A percentile compares a stretch with the other conserved stretches of the same genome.
These are phyloP conservation scores for Ceyx margarethae DNA, from an alignment of 2,113 vertebrate species.

Conservation along the genomic window DNA sequence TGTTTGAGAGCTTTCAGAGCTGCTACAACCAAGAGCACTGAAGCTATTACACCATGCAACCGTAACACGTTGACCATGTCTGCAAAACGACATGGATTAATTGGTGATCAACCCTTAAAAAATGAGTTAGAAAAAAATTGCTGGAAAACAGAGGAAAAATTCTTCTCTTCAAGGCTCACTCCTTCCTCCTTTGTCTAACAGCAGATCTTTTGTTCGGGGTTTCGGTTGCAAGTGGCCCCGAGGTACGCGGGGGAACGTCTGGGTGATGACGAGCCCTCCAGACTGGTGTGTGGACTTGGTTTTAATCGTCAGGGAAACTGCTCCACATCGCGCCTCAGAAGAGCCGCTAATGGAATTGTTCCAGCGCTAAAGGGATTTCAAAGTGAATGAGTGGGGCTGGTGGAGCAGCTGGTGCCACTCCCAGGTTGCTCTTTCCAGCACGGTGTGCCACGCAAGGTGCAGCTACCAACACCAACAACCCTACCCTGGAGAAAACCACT, in stretches of 20 bases:
- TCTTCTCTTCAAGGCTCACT: neutral
- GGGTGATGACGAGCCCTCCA: neutral
- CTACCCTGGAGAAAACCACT: neutral
- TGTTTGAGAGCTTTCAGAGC: conserved; percentile 16
- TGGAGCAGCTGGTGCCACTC: conserved; percentile 8
- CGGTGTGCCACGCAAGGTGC: neutral
- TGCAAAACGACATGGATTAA: neutral
- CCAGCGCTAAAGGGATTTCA: conserved; percentile 51
- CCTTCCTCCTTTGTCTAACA: conserved; percentile 51
- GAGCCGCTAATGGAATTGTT: conserved; percentile 59
- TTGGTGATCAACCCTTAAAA: neutral
- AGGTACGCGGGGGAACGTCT: neutral
- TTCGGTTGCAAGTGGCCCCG: conserved; percentile 18
- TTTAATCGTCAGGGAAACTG: neutral
- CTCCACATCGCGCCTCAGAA: neutral
- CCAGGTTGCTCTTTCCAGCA: neutral
- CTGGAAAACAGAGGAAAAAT: neutral
- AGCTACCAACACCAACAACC: neutral
- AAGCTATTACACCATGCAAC: neutral
- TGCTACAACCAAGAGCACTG: neutral
- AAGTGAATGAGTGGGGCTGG: neutral
- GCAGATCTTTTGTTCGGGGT: conserved; percentile 55
- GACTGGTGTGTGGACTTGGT: neutral
- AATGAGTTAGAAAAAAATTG: neutral
- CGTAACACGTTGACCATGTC: conserved; percentile 10